Evolutionary conservation across 2,797 vertebrate genomes (phyloP).

Genomic region (Lacerta agilis): DNA sequence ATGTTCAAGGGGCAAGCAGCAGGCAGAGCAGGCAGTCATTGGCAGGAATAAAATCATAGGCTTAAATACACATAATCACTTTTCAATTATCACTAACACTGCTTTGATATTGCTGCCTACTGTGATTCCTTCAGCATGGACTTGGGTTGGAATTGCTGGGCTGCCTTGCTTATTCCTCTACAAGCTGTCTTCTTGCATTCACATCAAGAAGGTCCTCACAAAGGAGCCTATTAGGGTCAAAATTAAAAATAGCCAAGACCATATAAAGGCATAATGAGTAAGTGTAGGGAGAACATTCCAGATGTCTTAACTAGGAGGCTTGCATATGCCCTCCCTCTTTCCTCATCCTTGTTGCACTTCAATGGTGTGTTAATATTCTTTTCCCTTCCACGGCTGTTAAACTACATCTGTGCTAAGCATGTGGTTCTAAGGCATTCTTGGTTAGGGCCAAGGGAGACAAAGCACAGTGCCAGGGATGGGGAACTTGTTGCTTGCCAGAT

Average conservation of each 20-base stretch:
- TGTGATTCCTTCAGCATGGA: neutral
- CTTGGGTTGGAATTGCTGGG: neutral
- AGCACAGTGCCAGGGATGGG: neutral
- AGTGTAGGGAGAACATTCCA: neutral
- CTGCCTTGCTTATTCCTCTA: neutral
- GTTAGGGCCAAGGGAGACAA: neutral
- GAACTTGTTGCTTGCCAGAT: too few species aligned
- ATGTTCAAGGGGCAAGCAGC: neutral
- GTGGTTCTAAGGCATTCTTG: neutral
- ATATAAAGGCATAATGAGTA: neutral
- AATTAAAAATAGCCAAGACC: too few species aligned
- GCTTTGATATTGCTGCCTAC: neutral
- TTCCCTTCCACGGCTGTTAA: neutral
- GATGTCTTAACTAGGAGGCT: neutral
- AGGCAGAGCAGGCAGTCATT: neutral
- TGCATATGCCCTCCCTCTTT: too few species aligned
- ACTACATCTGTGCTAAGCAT: neutral
- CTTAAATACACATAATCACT: accelerated
- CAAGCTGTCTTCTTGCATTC: neutral
- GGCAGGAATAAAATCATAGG: accelerated
- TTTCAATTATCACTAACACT: neutral
- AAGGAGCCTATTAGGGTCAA: neutral
- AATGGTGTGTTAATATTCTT: neutral
- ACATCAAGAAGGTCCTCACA: neutral
- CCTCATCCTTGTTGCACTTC: neutral